Conservation (phyloP, 2,888 invertebrate species). For the Calameuta filiformis region DNA sequence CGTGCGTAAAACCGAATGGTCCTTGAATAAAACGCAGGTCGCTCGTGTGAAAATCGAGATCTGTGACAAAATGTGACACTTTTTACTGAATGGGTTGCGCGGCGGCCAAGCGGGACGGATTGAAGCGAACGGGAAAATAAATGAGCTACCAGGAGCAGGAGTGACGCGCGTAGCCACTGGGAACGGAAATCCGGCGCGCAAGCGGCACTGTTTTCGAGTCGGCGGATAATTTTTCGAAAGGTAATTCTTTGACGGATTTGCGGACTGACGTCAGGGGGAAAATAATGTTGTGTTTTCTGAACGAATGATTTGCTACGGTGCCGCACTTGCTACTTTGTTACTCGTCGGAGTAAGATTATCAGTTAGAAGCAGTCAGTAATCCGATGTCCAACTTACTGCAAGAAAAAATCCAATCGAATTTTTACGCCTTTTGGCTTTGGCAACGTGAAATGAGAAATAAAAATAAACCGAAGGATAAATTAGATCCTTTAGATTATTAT, state of each 20-base stretch:
- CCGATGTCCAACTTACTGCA: background rate
- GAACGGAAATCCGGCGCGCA: conserved; percentile 12
- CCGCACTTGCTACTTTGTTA: background rate
- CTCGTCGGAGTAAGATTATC: background rate
- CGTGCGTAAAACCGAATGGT: background rate
- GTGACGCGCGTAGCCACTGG: background rate
- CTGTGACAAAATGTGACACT: background rate
- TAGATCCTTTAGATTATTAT: background rate
- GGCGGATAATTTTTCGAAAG: background rate
- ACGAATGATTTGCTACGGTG: too few relatives aligned
- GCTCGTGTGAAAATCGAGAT: background rate
- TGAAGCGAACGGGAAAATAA: conserved; percentile 28
- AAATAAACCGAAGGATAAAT: background rate
- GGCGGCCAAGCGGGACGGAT: conserved; percentile 12
- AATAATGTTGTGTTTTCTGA: background rate
- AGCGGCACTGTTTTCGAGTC: background rate
- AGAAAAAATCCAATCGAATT: background rate
- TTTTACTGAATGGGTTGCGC: background rate
- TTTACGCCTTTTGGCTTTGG: background rate
- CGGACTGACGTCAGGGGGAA: too few relatives aligned
- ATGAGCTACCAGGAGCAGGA: conserved; percentile 2
- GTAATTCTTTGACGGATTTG: background rate
- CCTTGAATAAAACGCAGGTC: background rate
- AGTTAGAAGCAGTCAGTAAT: background rate
- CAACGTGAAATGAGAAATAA: background rate